Percentiles rank a stretch among this genome's conserved stretches.
These are phyloP conservation scores for Aethina tumida DNA, from an alignment of 1,140 invertebrate species.

Conservation along the genomic window DNA sequence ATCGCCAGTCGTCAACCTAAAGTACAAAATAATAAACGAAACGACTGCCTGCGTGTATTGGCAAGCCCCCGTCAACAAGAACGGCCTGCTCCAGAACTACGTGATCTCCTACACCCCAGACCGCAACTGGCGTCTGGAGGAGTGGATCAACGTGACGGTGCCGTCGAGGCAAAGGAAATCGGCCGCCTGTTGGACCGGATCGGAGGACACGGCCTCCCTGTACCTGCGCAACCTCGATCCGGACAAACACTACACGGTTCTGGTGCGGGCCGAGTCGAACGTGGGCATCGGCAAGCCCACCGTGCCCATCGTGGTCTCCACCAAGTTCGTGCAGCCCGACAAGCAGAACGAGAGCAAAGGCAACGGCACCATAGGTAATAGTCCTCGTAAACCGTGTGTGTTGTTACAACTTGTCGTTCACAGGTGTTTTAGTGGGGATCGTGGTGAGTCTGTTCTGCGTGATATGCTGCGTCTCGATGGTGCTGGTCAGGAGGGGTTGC, in stretches of 20 bases:
- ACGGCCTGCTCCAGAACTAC: conserved; percentile 23
- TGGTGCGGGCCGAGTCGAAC: conserved; percentile 43
- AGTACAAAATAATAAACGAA: conserved; percentile 22
- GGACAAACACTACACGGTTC: conserved; percentile 42
- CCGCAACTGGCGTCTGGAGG: conserved; percentile 21
- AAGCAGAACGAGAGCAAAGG: conserved; percentile 5
- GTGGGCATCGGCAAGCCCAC: conserved; percentile 42
- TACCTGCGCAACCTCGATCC: conserved; percentile 37
- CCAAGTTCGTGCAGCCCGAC: conserved; percentile 15
- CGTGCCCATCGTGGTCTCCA: conserved; percentile 34
- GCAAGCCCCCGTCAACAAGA: conserved; percentile 20
- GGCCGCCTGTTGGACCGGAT: conserved; percentile 14
- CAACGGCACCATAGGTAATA: conserved; percentile 12
- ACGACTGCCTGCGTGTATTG: conserved; percentile 24
- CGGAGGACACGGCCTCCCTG: conserved; percentile 17
- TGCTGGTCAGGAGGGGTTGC: conserved; percentile 32
- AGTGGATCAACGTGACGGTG: conserved; percentile 20
- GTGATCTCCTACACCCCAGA: conserved; percentile 25
- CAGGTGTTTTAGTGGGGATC: conserved; percentile 35
- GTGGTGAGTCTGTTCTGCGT: conserved; percentile 32
- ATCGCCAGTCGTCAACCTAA: conserved; percentile 23
- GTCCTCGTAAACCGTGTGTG: conserved; percentile 5
- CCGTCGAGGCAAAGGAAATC: conserved; percentile 8
- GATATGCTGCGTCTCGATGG: conserved; percentile 30
- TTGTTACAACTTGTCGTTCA: conserved; percentile 7